Percentiles rank a stretch among this genome's conserved stretches.
These are phyloP conservation scores for Brachylomia viminalis DNA, from an alignment of 2,888 invertebrate species.

Conservation along the genomic window DNA sequence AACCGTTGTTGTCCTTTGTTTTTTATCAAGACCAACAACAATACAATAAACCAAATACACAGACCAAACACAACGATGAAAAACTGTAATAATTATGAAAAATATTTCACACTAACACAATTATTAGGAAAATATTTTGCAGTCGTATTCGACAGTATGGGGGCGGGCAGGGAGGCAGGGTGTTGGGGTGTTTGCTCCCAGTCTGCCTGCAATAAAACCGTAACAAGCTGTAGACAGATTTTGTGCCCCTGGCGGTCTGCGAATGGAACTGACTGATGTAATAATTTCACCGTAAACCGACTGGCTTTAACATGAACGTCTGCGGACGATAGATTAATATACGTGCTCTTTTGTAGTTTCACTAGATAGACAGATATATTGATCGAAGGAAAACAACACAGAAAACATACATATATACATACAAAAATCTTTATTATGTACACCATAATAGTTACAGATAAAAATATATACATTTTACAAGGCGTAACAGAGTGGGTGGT, in stretches of 20 bases:
- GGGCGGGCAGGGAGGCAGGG: slow-evolving; percentile 35
- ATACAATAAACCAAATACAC: background rate
- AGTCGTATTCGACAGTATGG: slow-evolving; percentile 60
- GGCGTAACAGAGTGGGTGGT: background rate
- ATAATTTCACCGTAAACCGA: slow-evolving; percentile 71
- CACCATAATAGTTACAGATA: background rate
- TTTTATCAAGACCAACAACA: background rate
- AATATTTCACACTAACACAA: slow-evolving; percentile 40
- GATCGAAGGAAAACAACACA: too few relatives aligned
- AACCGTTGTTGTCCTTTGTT: background rate
- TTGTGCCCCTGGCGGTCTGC: slow-evolving; percentile 66
- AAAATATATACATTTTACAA: background rate
- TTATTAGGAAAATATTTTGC: slow-evolving; percentile 68
- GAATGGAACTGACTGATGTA: slow-evolving; percentile 68
- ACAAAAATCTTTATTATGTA: background rate
- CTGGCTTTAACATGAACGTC: slow-evolving; percentile 47
- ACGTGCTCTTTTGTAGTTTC: too few relatives aligned
- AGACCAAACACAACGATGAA: slow-evolving; percentile 5
- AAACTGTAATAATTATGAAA: slow-evolving; percentile 22
- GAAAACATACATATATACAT: too few relatives aligned
- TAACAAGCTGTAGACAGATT: slow-evolving; percentile 73
- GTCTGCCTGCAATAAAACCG: slow-evolving; percentile 74
- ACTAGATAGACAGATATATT: too few relatives aligned
- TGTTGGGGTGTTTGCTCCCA: slow-evolving; percentile 67
- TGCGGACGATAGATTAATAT: slow-evolving; percentile 41